phyloP scores from a whole-genome alignment of 2,888 invertebrate species.

The Rotaria socialis region DNA sequence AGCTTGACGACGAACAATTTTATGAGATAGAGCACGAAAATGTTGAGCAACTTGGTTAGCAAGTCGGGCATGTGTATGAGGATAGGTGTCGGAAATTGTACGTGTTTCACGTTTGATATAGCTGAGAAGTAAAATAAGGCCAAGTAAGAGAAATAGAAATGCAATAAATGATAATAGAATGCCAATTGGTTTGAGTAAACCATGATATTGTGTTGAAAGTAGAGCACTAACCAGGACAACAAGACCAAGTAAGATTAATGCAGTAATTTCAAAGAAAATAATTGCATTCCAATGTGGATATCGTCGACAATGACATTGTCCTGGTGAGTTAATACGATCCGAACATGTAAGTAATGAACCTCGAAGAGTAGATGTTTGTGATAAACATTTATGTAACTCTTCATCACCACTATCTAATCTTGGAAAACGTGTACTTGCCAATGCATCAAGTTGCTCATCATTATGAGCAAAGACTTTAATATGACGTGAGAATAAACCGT shows the following conservation, averaged over 20 bases:
- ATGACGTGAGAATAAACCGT: not conserved
- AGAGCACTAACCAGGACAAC: not conserved
- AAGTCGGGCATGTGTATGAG: not conserved
- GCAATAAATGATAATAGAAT: not conserved
- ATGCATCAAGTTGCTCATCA: not conserved
- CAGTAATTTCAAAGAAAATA: not conserved
- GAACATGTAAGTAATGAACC: not conserved
- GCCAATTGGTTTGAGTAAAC: not conserved
- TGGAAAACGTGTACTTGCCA: not conserved
- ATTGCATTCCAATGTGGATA: constrained; percentile 15
- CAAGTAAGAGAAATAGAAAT: not conserved
- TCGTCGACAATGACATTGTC: not conserved
- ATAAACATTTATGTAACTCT: not conserved
- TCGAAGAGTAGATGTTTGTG: not conserved
- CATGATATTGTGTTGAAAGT: not conserved
- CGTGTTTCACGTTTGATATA: not conserved
- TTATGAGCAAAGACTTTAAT: not conserved
- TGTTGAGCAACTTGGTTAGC: not conserved
- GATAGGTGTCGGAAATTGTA: not conserved
- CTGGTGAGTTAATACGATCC: not conserved
- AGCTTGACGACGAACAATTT: not conserved
- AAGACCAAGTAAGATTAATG: not conserved
- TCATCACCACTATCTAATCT: not conserved
- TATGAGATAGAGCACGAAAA: no score
- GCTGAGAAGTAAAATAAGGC: not conserved